A percentile compares a stretch with the other conserved stretches of the same genome.
These are phyloP conservation scores for Trachelus stipa DNA, from an alignment of 2,888 invertebrate species.

Conservation along the genomic window DNA sequence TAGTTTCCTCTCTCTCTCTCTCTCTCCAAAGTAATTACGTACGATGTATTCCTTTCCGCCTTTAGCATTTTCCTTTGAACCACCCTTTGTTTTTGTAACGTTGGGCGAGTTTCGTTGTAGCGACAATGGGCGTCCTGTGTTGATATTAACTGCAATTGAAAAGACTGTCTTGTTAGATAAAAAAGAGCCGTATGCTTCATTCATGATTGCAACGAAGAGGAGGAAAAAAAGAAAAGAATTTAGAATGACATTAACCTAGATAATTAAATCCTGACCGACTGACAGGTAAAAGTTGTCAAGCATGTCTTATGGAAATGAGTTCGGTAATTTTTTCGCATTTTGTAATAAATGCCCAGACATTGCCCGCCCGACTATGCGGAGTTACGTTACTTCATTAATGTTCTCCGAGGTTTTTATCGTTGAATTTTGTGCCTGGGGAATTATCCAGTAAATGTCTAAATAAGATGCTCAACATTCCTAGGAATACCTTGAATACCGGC, in stretches of 20 bases:
- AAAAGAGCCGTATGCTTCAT: not conserved
- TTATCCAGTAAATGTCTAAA: not conserved
- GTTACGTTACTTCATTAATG: not conserved
- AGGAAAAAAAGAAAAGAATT: not conserved
- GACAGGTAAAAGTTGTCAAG: not conserved
- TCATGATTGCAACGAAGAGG: not conserved
- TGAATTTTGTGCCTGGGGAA: not conserved
- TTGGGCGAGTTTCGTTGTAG: not conserved
- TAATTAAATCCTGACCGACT: not conserved
- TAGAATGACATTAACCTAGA: not conserved
- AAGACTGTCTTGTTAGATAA: not conserved
- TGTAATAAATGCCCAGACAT: not conserved
- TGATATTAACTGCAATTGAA: not conserved
- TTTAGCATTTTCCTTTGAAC: not conserved
- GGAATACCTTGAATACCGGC: not conserved
- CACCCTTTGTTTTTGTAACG: not conserved
- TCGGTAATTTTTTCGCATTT: not conserved
- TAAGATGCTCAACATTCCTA: not conserved
- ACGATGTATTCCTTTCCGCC: not conserved
- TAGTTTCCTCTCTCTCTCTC: too few species aligned
- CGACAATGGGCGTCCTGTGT: not conserved
- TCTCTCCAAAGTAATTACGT: not conserved
- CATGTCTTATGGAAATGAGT: not conserved
- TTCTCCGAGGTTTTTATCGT: not conserved
- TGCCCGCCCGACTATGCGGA: not conserved